Evolutionary conservation across 2,797 vertebrate genomes (phyloP).

Genomic region (Dermochelys coriacea): DNA sequence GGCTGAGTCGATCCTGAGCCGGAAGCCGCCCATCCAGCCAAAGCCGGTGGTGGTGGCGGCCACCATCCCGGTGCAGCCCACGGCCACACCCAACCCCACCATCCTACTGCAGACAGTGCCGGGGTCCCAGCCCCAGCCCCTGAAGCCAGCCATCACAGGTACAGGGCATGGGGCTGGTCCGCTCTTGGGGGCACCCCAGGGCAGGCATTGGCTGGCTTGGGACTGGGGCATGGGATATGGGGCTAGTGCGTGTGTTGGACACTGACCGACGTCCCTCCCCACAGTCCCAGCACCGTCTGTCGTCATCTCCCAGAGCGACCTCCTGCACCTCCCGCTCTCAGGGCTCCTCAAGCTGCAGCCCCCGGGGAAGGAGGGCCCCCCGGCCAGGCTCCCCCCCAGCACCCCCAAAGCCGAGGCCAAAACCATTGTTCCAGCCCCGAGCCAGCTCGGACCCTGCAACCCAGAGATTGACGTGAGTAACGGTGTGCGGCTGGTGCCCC

Average conservation of each 20-base stretch:
- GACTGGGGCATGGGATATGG: neutral
- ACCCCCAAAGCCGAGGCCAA: constrained; percentile 81
- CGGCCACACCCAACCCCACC: constrained; percentile 73
- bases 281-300: neutral
- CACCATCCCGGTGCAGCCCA: constrained; percentile 73
- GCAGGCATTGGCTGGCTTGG: neutral
- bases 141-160: constrained; percentile 82
- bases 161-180: neutral
- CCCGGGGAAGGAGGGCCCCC: constrained; percentile 52
- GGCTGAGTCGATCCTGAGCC: neutral
- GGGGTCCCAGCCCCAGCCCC: neutral
- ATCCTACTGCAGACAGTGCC: constrained; percentile 86
- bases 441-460: constrained; percentile 74
- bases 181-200: neutral
- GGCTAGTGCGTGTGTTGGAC: neutral
- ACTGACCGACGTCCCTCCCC: neutral
- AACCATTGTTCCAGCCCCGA: constrained; percentile 87
- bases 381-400: constrained; percentile 70
- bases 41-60: constrained; percentile 84
- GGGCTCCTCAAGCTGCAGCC: constrained; percentile 87
- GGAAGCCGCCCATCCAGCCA: constrained; percentile 83
- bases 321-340: constrained; percentile 82
- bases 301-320: constrained; percentile 74
- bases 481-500: neutral
- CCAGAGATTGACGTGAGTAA: constrained; percentile 86